These are phyloP conservation scores for Elysia crispata DNA, from an alignment of 2,888 invertebrate species.

Conservation along the genomic window DNA sequence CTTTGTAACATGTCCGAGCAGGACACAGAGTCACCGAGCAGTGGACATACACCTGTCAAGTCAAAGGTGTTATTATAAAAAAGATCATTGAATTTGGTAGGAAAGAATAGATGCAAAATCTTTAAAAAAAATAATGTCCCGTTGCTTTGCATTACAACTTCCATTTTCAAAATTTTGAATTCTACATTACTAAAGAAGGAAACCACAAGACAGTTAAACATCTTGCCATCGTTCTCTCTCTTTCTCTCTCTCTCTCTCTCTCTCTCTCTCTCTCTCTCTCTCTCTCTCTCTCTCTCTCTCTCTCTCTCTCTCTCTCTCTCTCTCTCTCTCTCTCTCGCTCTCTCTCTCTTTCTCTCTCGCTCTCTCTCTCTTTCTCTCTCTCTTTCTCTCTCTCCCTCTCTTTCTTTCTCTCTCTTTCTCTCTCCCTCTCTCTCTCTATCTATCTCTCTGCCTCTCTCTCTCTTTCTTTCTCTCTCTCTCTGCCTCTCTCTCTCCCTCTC, in stretches of 20 bases:
- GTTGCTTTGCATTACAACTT: too few species aligned
- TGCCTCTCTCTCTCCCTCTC: too few species aligned
- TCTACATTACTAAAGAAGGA: too few species aligned
- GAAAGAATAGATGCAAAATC: too few species aligned
- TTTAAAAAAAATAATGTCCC: too few species aligned
- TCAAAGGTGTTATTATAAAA: too few species aligned
- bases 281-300: slow-evolving; percentile 14
- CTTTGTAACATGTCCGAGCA: too few species aligned
- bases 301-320: slow-evolving; percentile 16
- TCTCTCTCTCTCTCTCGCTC: neutral
- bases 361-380: slow-evolving; percentile 9
- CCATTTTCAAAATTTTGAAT: too few species aligned
- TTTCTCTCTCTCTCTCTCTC: slow-evolving; percentile 23
- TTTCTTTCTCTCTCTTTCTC: slow-evolving; percentile 18
- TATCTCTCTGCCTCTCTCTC: neutral
- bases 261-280: slow-evolving; percentile 19
- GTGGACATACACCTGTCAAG: too few species aligned
- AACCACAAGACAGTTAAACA: neutral
- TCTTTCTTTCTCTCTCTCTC: too few species aligned
- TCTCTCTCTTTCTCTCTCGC: neutral
- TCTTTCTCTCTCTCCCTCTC: slow-evolving; percentile 21
- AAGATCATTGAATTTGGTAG: too few species aligned
- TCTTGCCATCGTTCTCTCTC: neutral
- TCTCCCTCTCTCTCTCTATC: slow-evolving; percentile 22
- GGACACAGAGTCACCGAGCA: too few species aligned